Evolutionary conservation across 2,797 vertebrate genomes (phyloP), one percentile per base, ranked within the genome.

Genomic region (Agapornis canus): DNA sequence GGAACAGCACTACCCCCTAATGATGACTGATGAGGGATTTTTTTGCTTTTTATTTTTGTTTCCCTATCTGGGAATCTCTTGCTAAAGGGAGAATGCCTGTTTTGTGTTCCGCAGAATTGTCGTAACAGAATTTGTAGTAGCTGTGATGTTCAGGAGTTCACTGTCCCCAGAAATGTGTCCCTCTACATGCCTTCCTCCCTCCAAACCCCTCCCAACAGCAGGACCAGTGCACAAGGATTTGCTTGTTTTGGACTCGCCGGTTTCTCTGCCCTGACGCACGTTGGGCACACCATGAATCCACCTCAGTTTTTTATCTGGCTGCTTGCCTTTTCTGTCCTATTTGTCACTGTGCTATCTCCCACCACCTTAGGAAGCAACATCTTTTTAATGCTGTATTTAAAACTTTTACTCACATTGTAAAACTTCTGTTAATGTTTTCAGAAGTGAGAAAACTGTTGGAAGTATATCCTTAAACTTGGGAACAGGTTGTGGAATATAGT

Each of bases 241-340:
- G 3, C 4, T n/a, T 26, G 10, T 3, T 40, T 47, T 65, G 52
- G 37, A 23, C 32, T n/a, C n/a, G 0, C 0, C 61, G 20, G 1
- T 45, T 85, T 68, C 72, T 73, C 23, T 65, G 35, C n/a, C 32
- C 39, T 27, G 4, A 6, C n/a, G 6, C 23, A 1, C 1, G 0
- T 25, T 63, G 15, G 2, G 15, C 57, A 54, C 56, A n/a, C 23
- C 29, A 11, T 23, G 17, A 32, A 45, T 37, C 21, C 40, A 13
- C 31, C 26, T 51, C 47, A 27, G 29, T 49, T 65, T 69, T 65
- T 60, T 1, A 48, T 37, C 17, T 80, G 13, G 4, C 29, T 57
- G 0, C 6, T 0, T 15, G 5, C 10, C 56, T 65, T 65, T 59
- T 65, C 60, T 66, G 17, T 63, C 14, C 29, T 72, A 0, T 42